Base-by-base conservation (phyloP, 1,140 invertebrate genomes). In the Campoletis sonorensis region DNA sequence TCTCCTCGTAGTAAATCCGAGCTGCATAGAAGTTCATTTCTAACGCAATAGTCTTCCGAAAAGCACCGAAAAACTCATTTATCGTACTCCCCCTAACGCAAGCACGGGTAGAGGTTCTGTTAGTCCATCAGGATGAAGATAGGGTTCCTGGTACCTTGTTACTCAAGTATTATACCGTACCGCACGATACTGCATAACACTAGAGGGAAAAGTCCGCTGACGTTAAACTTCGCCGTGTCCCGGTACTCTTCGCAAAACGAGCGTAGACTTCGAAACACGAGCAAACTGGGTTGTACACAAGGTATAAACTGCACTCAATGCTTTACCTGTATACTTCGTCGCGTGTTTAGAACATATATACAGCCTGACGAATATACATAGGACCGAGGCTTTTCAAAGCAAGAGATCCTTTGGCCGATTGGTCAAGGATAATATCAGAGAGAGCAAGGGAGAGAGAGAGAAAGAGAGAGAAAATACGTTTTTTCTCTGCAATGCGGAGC, bases 351-450 rank as follows among this genome's bases (percentile, higher is more conserved):
- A 3, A 45, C 37, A 72, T 70, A 70, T 72, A 45, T n/a, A 23
- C 16, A 54, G 2, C 51, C 23, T 10, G 21, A 58, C 16, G 54
- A 27, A 64, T 64, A 64, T 26, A 64, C 10, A 27, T 7, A 64
- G n/a, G 18, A 49, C 37, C 33, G n/a, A 49, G 37, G 70, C 40
- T 72, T 72, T 72, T 23, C 37, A 72, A 72, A 72, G 70, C 70
- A n/a, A 72, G 40, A 72, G 70, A 72, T 72, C 37, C 70, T 72
- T 21, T 10, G 21, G 75, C 75, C 75, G 75, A 77, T 67, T 77
- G 75, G 75, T 77, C 75, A 77, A 77, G 75, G 75, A 77, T 77
- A 77, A 77, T 77, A 58, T 58, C 61, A 58, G 75, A 72, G 37
- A 26, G 70, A 72, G 37, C n/a, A n/a, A n/a, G n/a, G n/a, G 75